A percentile compares a stretch with the other conserved stretches of the same genome.
These are phyloP conservation scores for Bombylius discolor DNA, from an alignment of 2,888 invertebrate species.

Conservation along the genomic window DNA sequence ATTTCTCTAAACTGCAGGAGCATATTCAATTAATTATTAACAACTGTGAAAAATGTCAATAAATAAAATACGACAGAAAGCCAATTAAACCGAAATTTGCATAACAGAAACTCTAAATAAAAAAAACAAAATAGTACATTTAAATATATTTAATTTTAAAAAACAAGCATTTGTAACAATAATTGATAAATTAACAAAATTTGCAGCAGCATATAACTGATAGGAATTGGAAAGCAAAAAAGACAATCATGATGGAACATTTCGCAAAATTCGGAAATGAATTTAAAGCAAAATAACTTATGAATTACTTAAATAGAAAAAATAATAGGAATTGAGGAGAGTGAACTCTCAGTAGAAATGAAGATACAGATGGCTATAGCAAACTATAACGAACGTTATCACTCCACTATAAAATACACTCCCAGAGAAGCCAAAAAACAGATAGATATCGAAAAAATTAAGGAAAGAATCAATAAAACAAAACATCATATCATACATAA, in stretches of 20 bases:
- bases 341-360: constrained; percentile 9
- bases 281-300: no score
- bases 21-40: background rate
- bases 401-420: constrained; percentile 10
- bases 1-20: background rate
- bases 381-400: constrained; percentile 14
- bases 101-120: background rate
- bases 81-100: background rate
- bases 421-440: constrained; percentile 6
- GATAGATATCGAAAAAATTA: constrained; percentile 3
- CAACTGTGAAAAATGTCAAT: background rate
- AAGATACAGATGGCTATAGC: constrained; percentile 11
- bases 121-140: background rate
- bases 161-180: no score
- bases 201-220: no score
- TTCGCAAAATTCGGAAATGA: no score
- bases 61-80: constrained; percentile 1
- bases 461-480: constrained; percentile 5
- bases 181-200: no score
- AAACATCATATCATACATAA: constrained; percentile 4
- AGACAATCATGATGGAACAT: no score
- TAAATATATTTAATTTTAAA: constrained; percentile 1
- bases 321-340: constrained; percentile 10
- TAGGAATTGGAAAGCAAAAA: no score
- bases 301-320: no score